Percentiles rank a stretch among this genome's conserved stretches.
Conservation (phyloP, 1,140 invertebrate genomes). For the Tyrophagus putrescentiae region DNA sequence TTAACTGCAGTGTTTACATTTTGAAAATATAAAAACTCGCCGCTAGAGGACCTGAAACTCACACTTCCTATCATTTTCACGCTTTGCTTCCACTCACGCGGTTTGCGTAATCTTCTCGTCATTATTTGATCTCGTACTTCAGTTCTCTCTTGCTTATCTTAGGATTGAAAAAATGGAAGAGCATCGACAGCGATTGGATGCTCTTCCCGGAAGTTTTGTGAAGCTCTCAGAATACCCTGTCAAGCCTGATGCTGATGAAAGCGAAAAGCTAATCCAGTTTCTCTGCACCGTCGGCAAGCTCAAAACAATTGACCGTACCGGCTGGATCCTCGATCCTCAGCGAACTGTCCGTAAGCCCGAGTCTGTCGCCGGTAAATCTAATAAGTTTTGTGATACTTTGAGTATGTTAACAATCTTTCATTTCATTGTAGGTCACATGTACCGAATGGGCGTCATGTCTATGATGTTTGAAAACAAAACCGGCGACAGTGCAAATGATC, state of each 20-base stretch:
- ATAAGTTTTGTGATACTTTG: too few species aligned
- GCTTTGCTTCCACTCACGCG: background rate
- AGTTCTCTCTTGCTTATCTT: background rate
- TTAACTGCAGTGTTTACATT: too few species aligned
- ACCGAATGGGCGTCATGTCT: constrained; percentile 83
- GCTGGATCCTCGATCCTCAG: constrained; percentile 61
- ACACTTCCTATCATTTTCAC: too few species aligned
- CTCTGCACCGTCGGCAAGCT: constrained; percentile 17
- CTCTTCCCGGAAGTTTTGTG: background rate
- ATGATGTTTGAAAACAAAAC: constrained; percentile 59
- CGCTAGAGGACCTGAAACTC: too few species aligned
- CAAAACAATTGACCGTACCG: constrained; percentile 62
- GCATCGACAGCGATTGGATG: background rate
- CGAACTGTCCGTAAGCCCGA: constrained; percentile 53
- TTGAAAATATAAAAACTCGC: too few species aligned
- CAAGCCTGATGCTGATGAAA: background rate
- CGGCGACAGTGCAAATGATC: constrained; percentile 35
- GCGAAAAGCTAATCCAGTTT: constrained; percentile 1
- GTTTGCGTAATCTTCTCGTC: background rate
- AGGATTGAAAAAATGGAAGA: background rate
- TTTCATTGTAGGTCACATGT: constrained; percentile 79
- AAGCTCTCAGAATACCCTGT: background rate
- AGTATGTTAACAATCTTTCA: constrained; percentile 43
- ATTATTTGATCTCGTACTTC: background rate
- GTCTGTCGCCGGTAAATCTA: constrained; percentile 25